These are phyloP conservation scores for Thalassophryne amazonica DNA, from an alignment of 2,797 vertebrate species.

Conservation along the genomic window DNA sequence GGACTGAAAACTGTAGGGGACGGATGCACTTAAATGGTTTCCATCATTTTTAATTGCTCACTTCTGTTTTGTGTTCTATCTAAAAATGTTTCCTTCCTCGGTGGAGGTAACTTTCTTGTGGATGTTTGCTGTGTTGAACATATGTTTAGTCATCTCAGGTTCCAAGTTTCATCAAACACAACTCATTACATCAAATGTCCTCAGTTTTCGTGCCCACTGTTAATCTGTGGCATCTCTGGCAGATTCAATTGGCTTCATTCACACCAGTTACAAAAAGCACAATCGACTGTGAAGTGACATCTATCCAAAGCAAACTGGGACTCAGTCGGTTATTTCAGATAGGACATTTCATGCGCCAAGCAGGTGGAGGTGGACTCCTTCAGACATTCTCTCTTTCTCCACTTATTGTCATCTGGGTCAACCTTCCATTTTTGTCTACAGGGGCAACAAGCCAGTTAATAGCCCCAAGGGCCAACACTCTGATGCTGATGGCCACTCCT, in stretches of 20 bases:
- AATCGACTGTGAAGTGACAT: conserved; percentile 49
- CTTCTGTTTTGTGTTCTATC: conserved; percentile 37
- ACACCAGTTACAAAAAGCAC: conserved; percentile 40
- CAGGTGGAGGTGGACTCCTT: conserved; percentile 61
- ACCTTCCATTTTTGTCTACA: conserved; percentile 66
- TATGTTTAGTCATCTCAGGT: conserved; percentile 45
- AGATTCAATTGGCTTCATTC: conserved; percentile 47
- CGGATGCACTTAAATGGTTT: conserved; percentile 11
- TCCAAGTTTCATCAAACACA: conserved; percentile 52
- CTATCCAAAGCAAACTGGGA: conserved; percentile 58
- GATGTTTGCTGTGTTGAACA: conserved; percentile 56
- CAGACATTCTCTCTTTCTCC: conserved; percentile 55
- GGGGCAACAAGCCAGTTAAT: conserved; percentile 88
- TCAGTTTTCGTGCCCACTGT: conserved; percentile 46
- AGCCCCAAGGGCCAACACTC: conserved; percentile 89
- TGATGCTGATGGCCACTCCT: conserved; percentile 88
- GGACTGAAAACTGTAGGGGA: conserved; percentile 20
- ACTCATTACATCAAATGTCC: conserved; percentile 46
- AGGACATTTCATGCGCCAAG: conserved; percentile 40
- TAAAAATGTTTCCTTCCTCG: conserved; percentile 46
- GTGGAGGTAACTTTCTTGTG: conserved; percentile 59
- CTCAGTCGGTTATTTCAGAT: conserved; percentile 38
- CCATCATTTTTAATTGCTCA: conserved; percentile 31
- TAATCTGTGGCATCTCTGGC: conserved; percentile 53
- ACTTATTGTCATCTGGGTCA: conserved; percentile 24